Conservation (phyloP, 2,797 vertebrate genomes). For the Falco rusticolus region DNA sequence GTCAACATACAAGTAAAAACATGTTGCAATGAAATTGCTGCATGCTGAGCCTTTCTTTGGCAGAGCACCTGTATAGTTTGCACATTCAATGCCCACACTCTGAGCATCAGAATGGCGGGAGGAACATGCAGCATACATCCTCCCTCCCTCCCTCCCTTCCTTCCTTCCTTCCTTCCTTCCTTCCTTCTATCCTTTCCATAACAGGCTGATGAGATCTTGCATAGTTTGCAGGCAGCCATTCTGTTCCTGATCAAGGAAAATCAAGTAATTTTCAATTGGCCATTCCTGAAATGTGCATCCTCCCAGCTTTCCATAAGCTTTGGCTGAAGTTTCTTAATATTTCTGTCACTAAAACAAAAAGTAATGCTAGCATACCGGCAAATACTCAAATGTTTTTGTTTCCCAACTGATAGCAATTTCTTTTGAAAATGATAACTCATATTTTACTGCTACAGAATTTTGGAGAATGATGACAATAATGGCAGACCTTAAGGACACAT, state of each 20-base stretch:
- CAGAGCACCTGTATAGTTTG: not conserved
- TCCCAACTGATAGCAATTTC: not conserved
- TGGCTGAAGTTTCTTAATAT: not conserved
- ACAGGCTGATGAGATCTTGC: not conserved
- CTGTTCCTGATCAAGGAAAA: not conserved
- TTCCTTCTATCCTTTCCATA: not conserved
- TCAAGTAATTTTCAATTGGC: not conserved
- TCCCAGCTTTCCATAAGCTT: not conserved
- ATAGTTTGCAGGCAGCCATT: not conserved
- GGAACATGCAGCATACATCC: not conserved
- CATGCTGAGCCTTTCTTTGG: not conserved
- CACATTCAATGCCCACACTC: not conserved
- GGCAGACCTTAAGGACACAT: not conserved
- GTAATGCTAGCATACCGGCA: not conserved
- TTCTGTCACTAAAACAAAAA: not conserved
- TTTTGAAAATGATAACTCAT: not conserved
- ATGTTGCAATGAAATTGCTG: not conserved
- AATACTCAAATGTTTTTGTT: not conserved
- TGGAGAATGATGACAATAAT: not conserved
- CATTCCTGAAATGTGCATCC: not conserved
- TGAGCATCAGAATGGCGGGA: not conserved
- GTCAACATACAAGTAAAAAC: not conserved
- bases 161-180: too few species aligned
- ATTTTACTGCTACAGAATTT: not conserved
- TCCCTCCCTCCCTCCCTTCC: not conserved